Percentiles rank a stretch among this genome's conserved stretches.
Evolutionary conservation across 1,140 invertebrate species (phyloP).

Genomic region (Belonocnema kinseyi): DNA sequence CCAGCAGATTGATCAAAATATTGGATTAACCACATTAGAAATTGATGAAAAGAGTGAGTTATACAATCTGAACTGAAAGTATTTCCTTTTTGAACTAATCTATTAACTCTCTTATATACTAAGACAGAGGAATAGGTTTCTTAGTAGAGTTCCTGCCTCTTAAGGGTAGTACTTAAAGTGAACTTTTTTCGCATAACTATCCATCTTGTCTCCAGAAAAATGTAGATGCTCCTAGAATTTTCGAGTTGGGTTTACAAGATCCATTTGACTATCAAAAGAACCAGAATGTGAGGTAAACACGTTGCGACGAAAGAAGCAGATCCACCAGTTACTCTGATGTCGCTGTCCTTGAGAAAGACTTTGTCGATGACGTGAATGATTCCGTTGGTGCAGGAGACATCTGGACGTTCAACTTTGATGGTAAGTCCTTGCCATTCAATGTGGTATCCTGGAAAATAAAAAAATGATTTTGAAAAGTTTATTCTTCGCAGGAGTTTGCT

Average conservation of each 20-base stretch:
- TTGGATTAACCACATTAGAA: background rate
- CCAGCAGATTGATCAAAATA: background rate
- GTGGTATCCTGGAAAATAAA: slow-evolving; percentile 81
- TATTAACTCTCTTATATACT: background rate
- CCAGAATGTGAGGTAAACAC: slow-evolving; percentile 66
- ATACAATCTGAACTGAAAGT: background rate
- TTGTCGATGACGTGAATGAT: slow-evolving; percentile 94
- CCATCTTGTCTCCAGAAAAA: slow-evolving; percentile 54
- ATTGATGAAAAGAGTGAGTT: background rate
- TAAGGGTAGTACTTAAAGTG: background rate
- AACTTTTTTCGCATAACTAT: slow-evolving; percentile 45
- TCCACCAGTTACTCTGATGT: slow-evolving; percentile 84
- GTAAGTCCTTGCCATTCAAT: slow-evolving; percentile 88
- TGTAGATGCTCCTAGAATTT: slow-evolving; percentile 51
- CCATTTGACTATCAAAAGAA: slow-evolving; percentile 72
- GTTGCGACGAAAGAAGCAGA: slow-evolving; percentile 50
- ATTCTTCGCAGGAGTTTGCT: background rate
- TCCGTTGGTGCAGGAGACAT: slow-evolving; percentile 94
- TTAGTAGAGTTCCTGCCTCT: slow-evolving; percentile 27
- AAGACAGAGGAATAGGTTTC: background rate
- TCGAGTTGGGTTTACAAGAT: slow-evolving; percentile 64
- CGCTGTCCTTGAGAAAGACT: slow-evolving; percentile 88
- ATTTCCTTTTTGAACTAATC: background rate
- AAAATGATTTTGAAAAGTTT: slow-evolving; percentile 27
- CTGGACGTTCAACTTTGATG: slow-evolving; percentile 90